Percentiles rank a stretch among this genome's conserved stretches.
These are phyloP conservation scores for Drosophila lutescens DNA, from an alignment of 2,888 invertebrate genomes.

Conservation along the genomic window DNA sequence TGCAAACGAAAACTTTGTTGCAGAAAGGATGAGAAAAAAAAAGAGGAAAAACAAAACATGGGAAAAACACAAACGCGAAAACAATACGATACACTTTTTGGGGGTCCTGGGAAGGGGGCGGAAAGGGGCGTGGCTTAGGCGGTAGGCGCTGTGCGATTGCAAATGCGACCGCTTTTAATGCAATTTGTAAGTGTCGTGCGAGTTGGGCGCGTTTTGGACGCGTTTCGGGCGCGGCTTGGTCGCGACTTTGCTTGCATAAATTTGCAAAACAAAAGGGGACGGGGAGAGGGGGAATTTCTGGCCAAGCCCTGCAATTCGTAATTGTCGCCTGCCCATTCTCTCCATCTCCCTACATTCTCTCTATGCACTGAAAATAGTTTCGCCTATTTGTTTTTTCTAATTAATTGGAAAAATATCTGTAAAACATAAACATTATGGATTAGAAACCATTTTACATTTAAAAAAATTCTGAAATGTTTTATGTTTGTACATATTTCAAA, in stretches of 20 bases:
- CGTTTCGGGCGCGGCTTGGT: slow-evolving; percentile 28
- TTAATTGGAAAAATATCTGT: too few species aligned
- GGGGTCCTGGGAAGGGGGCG: background rate
- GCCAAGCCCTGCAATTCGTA: slow-evolving; percentile 47
- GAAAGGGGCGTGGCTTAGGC: slow-evolving; percentile 19
- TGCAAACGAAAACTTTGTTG: slow-evolving; percentile 44
- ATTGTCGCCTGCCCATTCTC: slow-evolving; percentile 45
- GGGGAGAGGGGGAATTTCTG: slow-evolving; percentile 24
- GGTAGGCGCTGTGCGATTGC: slow-evolving; percentile 52
- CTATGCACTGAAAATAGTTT: background rate
- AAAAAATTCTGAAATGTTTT: too few species aligned
- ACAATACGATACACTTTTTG: slow-evolving; percentile 5
- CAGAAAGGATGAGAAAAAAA: background rate
- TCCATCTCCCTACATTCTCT: background rate
- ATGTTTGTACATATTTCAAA: too few species aligned
- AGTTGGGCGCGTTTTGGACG: slow-evolving; percentile 24
- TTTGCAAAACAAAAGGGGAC: slow-evolving; percentile 32
- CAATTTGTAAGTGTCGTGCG: slow-evolving; percentile 68
- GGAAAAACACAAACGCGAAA: slow-evolving; percentile 27
- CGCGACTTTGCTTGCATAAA: slow-evolving; percentile 46
- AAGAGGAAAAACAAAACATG: slow-evolving; percentile 20
- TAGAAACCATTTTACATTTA: too few species aligned
- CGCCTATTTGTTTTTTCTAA: background rate
- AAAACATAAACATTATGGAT: too few species aligned
- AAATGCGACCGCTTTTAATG: slow-evolving; percentile 62